These are phyloP conservation scores for Coelopa pilipes DNA, from an alignment of 2,888 invertebrate genomes.

Conservation along the genomic window DNA sequence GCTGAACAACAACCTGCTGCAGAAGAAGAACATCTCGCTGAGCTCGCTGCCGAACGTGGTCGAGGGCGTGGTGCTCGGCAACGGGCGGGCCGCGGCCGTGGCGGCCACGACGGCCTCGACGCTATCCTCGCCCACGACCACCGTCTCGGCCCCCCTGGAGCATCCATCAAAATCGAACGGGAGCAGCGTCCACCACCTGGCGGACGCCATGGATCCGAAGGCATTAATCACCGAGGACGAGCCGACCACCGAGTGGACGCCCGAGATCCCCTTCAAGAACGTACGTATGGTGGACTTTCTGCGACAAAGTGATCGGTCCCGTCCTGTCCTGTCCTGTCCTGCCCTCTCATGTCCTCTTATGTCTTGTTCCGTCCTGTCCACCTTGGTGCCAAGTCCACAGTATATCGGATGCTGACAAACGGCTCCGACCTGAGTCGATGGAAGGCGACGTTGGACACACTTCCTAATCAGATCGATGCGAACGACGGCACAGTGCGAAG, in stretches of 20 bases:
- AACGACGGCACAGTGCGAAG: too few species aligned
- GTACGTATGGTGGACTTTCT: too few species aligned
- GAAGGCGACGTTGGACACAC: too few species aligned
- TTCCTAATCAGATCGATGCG: too few species aligned
- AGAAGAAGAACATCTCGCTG: conserved; percentile 58
- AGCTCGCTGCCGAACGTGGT: conserved; percentile 60
- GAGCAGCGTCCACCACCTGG: conserved; percentile 49
- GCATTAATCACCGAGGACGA: conserved; percentile 78
- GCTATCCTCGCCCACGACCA: conserved; percentile 55
- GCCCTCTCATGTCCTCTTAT: too few species aligned
- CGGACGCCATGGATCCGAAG: conserved; percentile 62
- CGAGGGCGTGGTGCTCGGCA: conserved; percentile 58
- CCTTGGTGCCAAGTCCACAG: too few species aligned
- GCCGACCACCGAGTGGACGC: conserved; percentile 85
- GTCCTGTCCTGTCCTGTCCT: too few species aligned
- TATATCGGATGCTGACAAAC: too few species aligned
- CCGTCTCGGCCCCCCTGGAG: conserved; percentile 49
- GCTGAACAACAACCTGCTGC: conserved; percentile 44
- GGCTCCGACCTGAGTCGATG: too few species aligned
- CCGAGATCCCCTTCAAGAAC: conserved; percentile 92
- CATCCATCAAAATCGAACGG: conserved; percentile 52
- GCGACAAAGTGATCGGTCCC: too few species aligned
- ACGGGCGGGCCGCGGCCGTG: conserved; percentile 16
- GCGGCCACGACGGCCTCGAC: conserved; percentile 44
- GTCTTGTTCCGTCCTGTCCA: too few species aligned